A percentile compares a stretch with the other conserved stretches of the same genome.
These are phyloP conservation scores for Thrips palmi DNA, from an alignment of 1,140 invertebrate species.

Conservation along the genomic window DNA sequence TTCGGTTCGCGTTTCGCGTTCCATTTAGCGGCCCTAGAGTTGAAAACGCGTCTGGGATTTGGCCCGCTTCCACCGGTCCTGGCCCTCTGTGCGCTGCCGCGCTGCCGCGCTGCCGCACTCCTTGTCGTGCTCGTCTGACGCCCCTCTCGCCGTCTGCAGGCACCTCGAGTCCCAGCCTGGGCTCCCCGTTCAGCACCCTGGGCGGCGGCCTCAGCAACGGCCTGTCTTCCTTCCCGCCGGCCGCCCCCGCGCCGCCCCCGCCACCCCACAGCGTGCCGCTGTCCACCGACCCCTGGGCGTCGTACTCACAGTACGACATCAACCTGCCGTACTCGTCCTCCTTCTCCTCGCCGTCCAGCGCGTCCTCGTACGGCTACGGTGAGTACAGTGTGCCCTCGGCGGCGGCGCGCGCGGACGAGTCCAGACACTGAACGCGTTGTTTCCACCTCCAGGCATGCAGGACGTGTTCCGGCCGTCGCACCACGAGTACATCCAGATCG, in stretches of 20 bases:
- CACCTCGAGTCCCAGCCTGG: conserved; percentile 6
- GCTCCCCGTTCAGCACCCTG: conserved; percentile 11
- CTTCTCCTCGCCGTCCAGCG: neutral
- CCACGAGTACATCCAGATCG: conserved; percentile 9
- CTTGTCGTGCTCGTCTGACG: conserved; percentile 31
- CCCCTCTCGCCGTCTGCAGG: conserved; percentile 4
- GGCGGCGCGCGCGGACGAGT: conserved; percentile 4
- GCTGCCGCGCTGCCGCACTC: conserved; percentile 33
- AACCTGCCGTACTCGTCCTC: conserved; percentile 9
- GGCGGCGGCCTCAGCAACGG: conserved; percentile 9
- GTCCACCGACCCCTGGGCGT: no score
- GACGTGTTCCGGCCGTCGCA: no score
- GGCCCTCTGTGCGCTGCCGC: conserved; percentile 29
- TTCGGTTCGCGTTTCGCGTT: no score
- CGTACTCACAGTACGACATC: no score
- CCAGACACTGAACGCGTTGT: conserved; percentile 9
- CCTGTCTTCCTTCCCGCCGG: conserved; percentile 28
- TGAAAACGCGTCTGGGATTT: no score
- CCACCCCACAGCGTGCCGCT: conserved; percentile 33
- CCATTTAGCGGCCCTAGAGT: no score
- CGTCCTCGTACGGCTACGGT: conserved; percentile 10
- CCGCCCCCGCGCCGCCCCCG: conserved; percentile 26
- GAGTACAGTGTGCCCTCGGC: conserved; percentile 7
- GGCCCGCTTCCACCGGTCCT: conserved; percentile 16
- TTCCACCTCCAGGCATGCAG: conserved; percentile 8